A percentile compares a stretch with the other conserved stretches of the same genome.
Conservation (phyloP, 2,888 invertebrate genomes). For the Tinea pellionella region DNA sequence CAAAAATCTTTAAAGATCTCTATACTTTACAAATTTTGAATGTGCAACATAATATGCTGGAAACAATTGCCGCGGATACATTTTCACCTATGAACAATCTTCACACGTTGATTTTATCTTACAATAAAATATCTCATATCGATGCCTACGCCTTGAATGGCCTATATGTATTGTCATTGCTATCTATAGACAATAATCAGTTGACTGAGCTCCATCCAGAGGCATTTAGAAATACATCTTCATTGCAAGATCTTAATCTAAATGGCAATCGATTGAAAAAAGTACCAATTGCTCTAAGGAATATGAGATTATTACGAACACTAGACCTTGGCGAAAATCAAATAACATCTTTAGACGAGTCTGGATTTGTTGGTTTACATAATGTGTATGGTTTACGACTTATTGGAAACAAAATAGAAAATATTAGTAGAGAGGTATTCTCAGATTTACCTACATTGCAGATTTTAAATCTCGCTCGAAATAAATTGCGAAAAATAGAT, state of each 20-base stretch:
- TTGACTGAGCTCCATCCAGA: slow-evolving; percentile 87
- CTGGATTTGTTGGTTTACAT: slow-evolving; percentile 85
- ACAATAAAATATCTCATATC: slow-evolving; percentile 86
- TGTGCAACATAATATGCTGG: slow-evolving; percentile 85
- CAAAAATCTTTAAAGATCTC: slow-evolving; percentile 85
- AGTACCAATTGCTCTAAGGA: slow-evolving; percentile 84
- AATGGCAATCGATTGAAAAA: slow-evolving; percentile 86
- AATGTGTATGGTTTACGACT: slow-evolving; percentile 89
- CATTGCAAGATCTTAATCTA: slow-evolving; percentile 89
- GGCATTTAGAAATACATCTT: slow-evolving; percentile 91
- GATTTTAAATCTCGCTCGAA: slow-evolving; percentile 88
- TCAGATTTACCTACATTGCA: slow-evolving; percentile 83
- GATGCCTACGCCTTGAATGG: slow-evolving; percentile 90
- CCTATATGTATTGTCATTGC: slow-evolving; percentile 84
- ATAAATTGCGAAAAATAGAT: slow-evolving; percentile 82
- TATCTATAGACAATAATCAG: slow-evolving; percentile 88
- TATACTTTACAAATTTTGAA: slow-evolving; percentile 89
- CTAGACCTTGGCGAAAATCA: slow-evolving; percentile 93
- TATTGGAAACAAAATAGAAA: slow-evolving; percentile 88
- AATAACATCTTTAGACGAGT: slow-evolving; percentile 82
- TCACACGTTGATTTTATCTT: slow-evolving; percentile 87
- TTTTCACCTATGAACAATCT: slow-evolving; percentile 93
- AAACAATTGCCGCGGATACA: slow-evolving; percentile 86
- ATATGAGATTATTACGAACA: slow-evolving; percentile 87
- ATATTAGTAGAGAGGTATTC: slow-evolving; percentile 83